Conservation (phyloP, 2,113 vertebrate species). For the Spea bombifrons region DNA sequence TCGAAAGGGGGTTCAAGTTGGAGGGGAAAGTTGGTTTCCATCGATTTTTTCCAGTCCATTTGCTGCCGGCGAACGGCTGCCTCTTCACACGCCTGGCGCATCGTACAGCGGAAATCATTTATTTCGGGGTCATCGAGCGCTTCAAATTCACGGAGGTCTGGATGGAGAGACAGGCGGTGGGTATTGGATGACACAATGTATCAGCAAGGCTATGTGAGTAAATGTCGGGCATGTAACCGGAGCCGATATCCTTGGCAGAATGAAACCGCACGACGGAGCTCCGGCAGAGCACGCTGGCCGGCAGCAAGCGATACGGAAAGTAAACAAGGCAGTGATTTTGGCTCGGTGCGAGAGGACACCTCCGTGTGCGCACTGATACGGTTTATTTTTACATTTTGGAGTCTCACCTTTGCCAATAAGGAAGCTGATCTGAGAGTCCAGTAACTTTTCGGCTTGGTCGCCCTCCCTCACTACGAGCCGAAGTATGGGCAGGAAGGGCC, state of each 20-base stretch:
- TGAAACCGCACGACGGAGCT: too few relatives aligned
- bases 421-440: slow-evolving; percentile 91
- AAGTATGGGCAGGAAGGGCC: slow-evolving; percentile 84
- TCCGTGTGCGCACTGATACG: too few relatives aligned
- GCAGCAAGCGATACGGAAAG: too few relatives aligned
- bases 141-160: slow-evolving; percentile 94
- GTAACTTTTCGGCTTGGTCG: slow-evolving; percentile 86
- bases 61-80: slow-evolving; percentile 72
- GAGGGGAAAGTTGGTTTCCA: slow-evolving; percentile 87
- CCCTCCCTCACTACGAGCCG: slow-evolving; percentile 90
- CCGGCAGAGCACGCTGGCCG: too few relatives aligned
- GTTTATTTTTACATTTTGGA: too few relatives aligned
- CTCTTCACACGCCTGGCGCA: slow-evolving; percentile 86
- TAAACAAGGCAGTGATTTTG: too few relatives aligned
- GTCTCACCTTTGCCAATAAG: slow-evolving; percentile 88
- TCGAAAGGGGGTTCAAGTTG: slow-evolving; percentile 80
- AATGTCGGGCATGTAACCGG: too few relatives aligned
- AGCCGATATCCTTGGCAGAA: too few relatives aligned
- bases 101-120: slow-evolving; percentile 83
- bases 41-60: slow-evolving; percentile 84
- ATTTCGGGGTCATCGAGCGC: slow-evolving; percentile 86
- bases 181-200: too few relatives aligned
- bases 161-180: fast-evolving
- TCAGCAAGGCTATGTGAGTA: too few relatives aligned
- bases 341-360: too few relatives aligned